A percentile compares a stretch with the other conserved stretches of the same genome.
phyloP scores from a whole-genome alignment of 1,140 invertebrate species.

The Phymastichus coffea region DNA sequence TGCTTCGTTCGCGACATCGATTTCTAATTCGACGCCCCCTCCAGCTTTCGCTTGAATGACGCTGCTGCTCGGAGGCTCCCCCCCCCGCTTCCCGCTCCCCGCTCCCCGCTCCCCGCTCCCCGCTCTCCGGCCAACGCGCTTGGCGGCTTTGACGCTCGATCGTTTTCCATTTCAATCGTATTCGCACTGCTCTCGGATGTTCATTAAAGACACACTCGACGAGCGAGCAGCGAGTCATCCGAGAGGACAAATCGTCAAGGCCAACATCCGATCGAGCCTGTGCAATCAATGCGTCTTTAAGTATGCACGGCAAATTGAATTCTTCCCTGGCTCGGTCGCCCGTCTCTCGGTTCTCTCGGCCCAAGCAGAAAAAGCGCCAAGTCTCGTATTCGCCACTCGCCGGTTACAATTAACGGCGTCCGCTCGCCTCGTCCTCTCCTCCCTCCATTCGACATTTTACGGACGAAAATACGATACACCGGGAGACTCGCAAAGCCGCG shows the following conservation, averaged over 20 bases:
- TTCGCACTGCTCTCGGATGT: too few relatives aligned
- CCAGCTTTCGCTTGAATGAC: too few relatives aligned
- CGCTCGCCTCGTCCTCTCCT: too few relatives aligned
- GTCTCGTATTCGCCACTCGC: constrained; percentile 19
- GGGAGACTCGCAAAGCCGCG: too few relatives aligned
- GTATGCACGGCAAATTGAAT: constrained; percentile 18
- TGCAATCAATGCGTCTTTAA: constrained; percentile 26
- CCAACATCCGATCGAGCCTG: neutral
- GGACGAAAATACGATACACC: constrained; percentile 27
- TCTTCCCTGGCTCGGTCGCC: neutral
- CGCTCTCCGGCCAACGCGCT: neutral
- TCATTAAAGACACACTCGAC: too few relatives aligned
- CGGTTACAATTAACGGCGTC: constrained; percentile 24
- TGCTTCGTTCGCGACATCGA: too few relatives aligned
- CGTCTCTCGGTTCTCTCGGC: neutral
- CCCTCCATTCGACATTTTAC: constrained; percentile 28
- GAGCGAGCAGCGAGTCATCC: too few relatives aligned
- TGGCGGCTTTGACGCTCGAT: neutral
- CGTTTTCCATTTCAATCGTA: neutral
- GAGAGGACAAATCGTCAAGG: too few relatives aligned
- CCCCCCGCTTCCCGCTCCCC: too few relatives aligned
- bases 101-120: too few relatives aligned
- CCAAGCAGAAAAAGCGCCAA: constrained; percentile 16
- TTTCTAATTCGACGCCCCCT: too few relatives aligned
- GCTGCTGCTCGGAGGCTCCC: neutral